These are phyloP conservation scores for Agapornis canus DNA, from an alignment of 2,797 vertebrate genomes.

Conservation along the genomic window DNA sequence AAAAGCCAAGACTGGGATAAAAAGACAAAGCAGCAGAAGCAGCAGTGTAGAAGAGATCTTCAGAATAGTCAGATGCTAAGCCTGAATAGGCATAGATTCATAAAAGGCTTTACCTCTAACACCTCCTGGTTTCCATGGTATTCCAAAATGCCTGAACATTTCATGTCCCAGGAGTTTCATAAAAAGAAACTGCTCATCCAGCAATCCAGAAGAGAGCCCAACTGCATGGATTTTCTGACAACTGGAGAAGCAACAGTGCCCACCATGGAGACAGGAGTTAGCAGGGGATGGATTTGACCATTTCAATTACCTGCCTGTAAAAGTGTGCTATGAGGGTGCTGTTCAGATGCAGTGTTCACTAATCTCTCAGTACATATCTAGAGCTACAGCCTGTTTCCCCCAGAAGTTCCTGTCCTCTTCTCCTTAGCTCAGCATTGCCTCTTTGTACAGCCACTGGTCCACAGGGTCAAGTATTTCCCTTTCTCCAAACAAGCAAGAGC, in stretches of 20 bases:
- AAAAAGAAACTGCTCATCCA: not conserved
- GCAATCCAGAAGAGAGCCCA: not conserved
- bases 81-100: not conserved
- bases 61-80: not conserved
- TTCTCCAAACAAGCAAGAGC: not conserved
- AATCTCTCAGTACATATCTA: not conserved
- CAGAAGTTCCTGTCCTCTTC: not conserved
- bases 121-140: constrained; percentile 15
- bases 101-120: not conserved
- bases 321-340: not conserved
- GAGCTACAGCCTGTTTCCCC: not conserved
- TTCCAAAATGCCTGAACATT: constrained; percentile 20
- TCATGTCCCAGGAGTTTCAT: not conserved
- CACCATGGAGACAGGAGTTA: not conserved
- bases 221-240: not conserved
- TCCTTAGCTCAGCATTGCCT: not conserved
- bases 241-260: not conserved
- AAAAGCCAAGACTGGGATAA: constrained; percentile 14
- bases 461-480: not conserved
- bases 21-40: not conserved
- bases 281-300: not conserved
- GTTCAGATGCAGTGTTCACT: not conserved
- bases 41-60: not conserved
- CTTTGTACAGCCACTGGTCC: not conserved
- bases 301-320: not conserved